Percentiles rank a stretch among this genome's conserved stretches.
These are phyloP conservation scores for Tursiops truncatus DNA, from an alignment of 2,113 vertebrate genomes.

Conservation along the genomic window DNA sequence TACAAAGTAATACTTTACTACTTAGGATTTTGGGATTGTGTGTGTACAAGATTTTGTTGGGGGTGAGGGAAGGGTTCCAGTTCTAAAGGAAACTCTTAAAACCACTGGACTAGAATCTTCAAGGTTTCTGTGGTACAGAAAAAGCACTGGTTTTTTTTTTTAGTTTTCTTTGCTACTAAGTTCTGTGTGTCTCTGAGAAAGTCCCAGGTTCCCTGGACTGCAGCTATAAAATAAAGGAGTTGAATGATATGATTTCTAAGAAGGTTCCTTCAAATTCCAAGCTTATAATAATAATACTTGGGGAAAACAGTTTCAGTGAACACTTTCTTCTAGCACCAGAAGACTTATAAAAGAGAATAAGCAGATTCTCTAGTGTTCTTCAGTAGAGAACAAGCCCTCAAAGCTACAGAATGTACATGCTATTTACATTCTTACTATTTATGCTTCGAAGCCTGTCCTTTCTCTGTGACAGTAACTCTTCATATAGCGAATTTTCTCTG, in stretches of 20 bases:
- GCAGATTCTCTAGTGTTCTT: not conserved
- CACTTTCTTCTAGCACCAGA: not conserved
- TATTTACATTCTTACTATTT: constrained; percentile 21
- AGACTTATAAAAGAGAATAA: not conserved
- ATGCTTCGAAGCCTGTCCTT: not conserved
- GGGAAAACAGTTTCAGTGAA: not conserved
- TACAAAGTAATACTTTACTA: not conserved
- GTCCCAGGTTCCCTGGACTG: not conserved
- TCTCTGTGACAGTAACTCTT: constrained; percentile 8
- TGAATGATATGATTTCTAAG: constrained; percentile 34
- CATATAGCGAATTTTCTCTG: not conserved
- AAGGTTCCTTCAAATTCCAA: not conserved
- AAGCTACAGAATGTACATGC: not conserved
- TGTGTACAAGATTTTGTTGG: not conserved
- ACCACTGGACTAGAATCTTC: not conserved
- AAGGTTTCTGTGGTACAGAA: not conserved
- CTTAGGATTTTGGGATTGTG: not conserved
- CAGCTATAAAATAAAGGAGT: constrained; percentile 1
- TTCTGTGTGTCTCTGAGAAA: not conserved
- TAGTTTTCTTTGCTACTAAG: not conserved
- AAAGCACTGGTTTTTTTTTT: not conserved
- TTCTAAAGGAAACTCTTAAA: constrained; percentile 39
- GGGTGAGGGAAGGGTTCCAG: not conserved
- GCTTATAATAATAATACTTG: not conserved
- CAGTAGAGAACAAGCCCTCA: not conserved